Base-by-base conservation (phyloP, 53 echinoderm and acorn worm species). In the Arbacia lixula region DNA sequence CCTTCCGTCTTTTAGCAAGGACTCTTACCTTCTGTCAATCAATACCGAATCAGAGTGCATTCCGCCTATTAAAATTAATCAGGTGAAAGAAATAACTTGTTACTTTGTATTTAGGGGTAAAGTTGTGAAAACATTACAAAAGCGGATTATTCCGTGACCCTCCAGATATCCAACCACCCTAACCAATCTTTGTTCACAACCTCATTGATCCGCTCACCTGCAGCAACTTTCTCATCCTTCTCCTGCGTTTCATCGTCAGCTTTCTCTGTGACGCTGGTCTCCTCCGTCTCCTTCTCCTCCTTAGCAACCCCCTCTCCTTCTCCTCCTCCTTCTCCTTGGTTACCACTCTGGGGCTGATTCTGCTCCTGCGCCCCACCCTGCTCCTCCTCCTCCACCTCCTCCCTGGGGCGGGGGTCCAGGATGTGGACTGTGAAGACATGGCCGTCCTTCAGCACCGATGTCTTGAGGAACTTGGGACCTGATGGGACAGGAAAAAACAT, bases 351-450 rank as follows among this genome's bases (percentile, higher is more conserved):
- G 5, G 50, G 38, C 0, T 27, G 10, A 25, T 27, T 76, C 76
- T 52, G 41, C 21, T 71, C 82, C 2, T 67, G 40, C 54, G 53
- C 41, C 1, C 34, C 88, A 19, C 16, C 73, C 21, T 26, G 17
- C 30, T 20, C 3, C 2, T 82, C 74, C 20, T 82, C 53, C 6
- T 90, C 90, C 40, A 90, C 94, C 21, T 80, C 65, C 72, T 66
- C 89, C 10, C 72, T 55, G 61, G 90, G 88, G 25, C 89, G 88
- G 11, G 98, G 98, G 33, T 94, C 92, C 22, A 98, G 73, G 24
- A 98, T 71, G 68, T 98, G 98, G 56, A 98, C 86, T 3, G 86
- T 88, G 60, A 98, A 86, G 27, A 87, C 88, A 53, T 98, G 98
- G 36, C 94, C 98, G 84, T 98, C 98, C 82, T 92, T 98, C 50